These are phyloP conservation scores for Carcina quercana DNA, from an alignment of 2,888 invertebrate species.

Conservation along the genomic window DNA sequence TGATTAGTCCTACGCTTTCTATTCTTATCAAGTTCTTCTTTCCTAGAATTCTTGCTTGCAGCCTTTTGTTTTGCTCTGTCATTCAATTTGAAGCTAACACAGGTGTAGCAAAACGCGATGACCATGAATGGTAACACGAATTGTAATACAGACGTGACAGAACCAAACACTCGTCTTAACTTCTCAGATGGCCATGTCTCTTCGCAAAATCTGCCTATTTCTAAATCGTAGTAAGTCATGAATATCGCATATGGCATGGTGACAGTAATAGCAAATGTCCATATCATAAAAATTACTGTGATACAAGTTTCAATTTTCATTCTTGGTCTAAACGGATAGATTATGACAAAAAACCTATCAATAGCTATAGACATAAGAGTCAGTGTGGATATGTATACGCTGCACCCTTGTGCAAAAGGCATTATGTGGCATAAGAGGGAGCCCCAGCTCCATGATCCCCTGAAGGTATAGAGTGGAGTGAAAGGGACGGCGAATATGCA, in stretches of 20 bases:
- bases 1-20: conserved; percentile 94
- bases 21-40: conserved; percentile 92
- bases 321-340: conserved; percentile 94
- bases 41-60: conserved; percentile 87
- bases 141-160: conserved; percentile 91
- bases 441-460: conserved; percentile 95
- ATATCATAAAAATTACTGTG: conserved; percentile 89
- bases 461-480: conserved; percentile 95
- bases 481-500: conserved; percentile 96
- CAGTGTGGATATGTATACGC: conserved; percentile 97
- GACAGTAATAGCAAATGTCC: conserved; percentile 90
- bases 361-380: conserved; percentile 98
- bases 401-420: conserved; percentile 94
- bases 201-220: conserved; percentile 79
- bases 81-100: conserved; percentile 91
- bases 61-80: conserved; percentile 89
- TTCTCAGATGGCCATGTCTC: conserved; percentile 93
- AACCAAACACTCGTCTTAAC: conserved; percentile 87
- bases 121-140: conserved; percentile 95
- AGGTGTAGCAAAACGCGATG: conserved; percentile 95
- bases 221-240: conserved; percentile 76
- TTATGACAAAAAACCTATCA: conserved; percentile 97
- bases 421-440: conserved; percentile 92
- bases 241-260: conserved; percentile 95
- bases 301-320: conserved; percentile 93